Base-by-base conservation (phyloP, 2,888 invertebrate species). In the Griposia aprilina region DNA sequence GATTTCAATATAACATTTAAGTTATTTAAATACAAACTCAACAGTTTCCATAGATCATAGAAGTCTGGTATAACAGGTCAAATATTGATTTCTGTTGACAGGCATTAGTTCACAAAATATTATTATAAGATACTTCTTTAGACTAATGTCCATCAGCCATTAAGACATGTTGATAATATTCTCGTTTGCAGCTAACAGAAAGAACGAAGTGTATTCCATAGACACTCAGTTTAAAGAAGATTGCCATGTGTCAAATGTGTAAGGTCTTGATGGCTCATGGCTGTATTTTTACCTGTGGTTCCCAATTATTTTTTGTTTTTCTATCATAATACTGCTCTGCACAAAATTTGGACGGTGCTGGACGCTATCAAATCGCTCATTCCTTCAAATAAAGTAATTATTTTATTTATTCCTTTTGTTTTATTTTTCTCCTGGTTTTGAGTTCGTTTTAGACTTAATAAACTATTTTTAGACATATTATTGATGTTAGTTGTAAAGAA, bases 401-500 rank as follows among this genome's bases (percentile, higher is more conserved):
- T 86, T 87, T 85, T 89, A 87, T 86, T 86, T 86, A 80, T 73
- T 72, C 83, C 67, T 87, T 77, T 80, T 76, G 85, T 84, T 82
- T 83, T 75, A 78, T 82, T 87, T 88, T 76, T 62, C 41, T 41
- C 70, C 72, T 55, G 17, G 26, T 66, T 72, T 79, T 74, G 55
- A 48, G 72, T 71, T 74, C 63, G 48, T 74, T 78, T 78, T 78
- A 85, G 82, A 76, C 77, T 86, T 67, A 55, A 80, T 89, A 81
- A 82, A 75, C 85, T 90, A 91, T 89, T 91, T 91, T 92, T 93
- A 92, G 90, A 91, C 48, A 77, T 93, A 92, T 90, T 91, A 88
- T 94, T 89, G 91, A 90, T 92, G 91, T 93, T 93, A 93, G 91
- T 88, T 85, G 89, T 92, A 88, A 93, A 87, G 90, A 91, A 92